Conservation (phyloP, 2,888 invertebrate species). For the Morpho achilles region DNA sequence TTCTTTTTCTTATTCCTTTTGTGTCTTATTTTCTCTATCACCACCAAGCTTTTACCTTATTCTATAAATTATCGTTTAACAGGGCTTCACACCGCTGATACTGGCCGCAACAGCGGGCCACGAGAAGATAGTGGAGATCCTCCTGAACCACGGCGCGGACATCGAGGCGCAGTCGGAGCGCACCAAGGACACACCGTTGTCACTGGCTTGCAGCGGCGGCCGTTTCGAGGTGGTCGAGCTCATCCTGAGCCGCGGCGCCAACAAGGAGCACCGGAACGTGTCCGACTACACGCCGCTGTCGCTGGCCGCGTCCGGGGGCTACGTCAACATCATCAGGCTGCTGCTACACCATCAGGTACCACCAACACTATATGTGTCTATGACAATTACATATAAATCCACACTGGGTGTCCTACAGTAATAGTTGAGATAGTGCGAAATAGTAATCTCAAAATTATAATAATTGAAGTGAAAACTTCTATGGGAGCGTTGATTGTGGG, state of each 20-base stretch:
- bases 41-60: too few species aligned
- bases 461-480: too few species aligned
- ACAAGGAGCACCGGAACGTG: constrained; percentile 98
- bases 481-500: too few species aligned
- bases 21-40: too few species aligned
- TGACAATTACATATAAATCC: too few species aligned
- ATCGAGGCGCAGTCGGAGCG: constrained; percentile 99
- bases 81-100: constrained; percentile 97
- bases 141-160: constrained; percentile 96
- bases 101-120: constrained; percentile 97
- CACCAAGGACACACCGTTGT: constrained; percentile 98
- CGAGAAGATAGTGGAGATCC: constrained; percentile 90
- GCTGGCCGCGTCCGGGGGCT: constrained; percentile 98
- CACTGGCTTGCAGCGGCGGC: constrained; percentile 98
- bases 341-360: constrained; percentile 89
- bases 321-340: constrained; percentile 98
- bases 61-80: not conserved
- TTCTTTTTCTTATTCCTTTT: too few species aligned
- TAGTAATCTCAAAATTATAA: too few species aligned
- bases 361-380: not conserved
- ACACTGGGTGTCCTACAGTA: too few species aligned
- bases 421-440: too few species aligned
- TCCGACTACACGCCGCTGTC: constrained; percentile 99
- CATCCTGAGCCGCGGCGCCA: constrained; percentile 91
- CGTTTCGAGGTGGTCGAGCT: constrained; percentile 97